phyloP scores from a whole-genome alignment of 2,888 invertebrate species.

The Uloborus plumipes region DNA sequence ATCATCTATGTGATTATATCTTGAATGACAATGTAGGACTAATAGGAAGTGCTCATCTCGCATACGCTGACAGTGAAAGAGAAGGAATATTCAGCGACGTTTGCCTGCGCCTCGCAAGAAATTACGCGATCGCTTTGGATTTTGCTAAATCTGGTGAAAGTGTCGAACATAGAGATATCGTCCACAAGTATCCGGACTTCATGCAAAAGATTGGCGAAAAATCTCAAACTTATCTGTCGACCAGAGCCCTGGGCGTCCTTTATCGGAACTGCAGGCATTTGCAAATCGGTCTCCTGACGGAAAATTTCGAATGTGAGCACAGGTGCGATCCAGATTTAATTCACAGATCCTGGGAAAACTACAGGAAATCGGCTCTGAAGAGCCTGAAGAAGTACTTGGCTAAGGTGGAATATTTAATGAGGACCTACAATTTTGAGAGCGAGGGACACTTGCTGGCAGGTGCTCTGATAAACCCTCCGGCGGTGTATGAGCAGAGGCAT shows the following conservation, averaged over 20 bases:
- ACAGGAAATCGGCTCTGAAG: slow-evolving; percentile 36
- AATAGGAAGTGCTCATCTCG: slow-evolving; percentile 69
- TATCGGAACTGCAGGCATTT: slow-evolving; percentile 66
- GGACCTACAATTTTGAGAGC: slow-evolving; percentile 47
- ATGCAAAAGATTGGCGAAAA: slow-evolving; percentile 67
- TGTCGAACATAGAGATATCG: slow-evolving; percentile 31
- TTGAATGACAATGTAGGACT: slow-evolving; percentile 69
- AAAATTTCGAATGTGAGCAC: slow-evolving; percentile 28
- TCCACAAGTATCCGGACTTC: slow-evolving; percentile 66
- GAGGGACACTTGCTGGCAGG: slow-evolving; percentile 58
- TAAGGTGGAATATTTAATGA: slow-evolving; percentile 27
- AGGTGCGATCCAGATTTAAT: slow-evolving; percentile 23
- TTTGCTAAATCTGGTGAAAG: slow-evolving; percentile 70
- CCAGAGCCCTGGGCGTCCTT: slow-evolving; percentile 68
- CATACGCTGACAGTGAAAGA: slow-evolving; percentile 67
- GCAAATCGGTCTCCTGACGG: slow-evolving; percentile 39
- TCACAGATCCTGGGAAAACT: slow-evolving; percentile 35
- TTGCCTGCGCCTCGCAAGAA: slow-evolving; percentile 67
- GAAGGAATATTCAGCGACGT: slow-evolving; percentile 68
- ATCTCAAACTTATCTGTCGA: slow-evolving; percentile 68
- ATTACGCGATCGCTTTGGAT: slow-evolving; percentile 69
- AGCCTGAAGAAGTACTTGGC: slow-evolving; percentile 39
- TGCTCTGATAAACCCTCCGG: slow-evolving; percentile 43
- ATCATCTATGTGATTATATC: slow-evolving; percentile 70
- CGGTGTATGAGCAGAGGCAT: slow-evolving; percentile 44